Evolutionary conservation across 2,113 vertebrate species (phyloP).

Genomic region (Xiphophorus maculatus): DNA sequence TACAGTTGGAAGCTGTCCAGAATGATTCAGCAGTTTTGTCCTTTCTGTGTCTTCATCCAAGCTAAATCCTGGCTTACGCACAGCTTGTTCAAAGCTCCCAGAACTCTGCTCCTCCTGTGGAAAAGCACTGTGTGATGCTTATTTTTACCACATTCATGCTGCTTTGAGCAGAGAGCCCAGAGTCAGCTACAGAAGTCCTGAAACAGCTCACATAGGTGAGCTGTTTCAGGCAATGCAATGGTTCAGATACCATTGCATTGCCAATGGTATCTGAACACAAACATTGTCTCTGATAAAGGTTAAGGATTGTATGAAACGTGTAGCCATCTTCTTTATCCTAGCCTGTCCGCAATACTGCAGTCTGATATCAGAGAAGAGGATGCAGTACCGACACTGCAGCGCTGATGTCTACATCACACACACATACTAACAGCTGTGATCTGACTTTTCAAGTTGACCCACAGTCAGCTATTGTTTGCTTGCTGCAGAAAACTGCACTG

Average conservation of each 20-base stretch:
- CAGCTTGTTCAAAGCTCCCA: constrained; percentile 28
- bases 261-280: background rate
- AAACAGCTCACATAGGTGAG: background rate
- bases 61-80: constrained; percentile 35
- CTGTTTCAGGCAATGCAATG: too few species aligned
- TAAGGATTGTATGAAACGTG: background rate
- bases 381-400: constrained; percentile 23
- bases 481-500: constrained; percentile 64
- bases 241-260: too few species aligned
- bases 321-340: background rate
- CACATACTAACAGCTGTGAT: constrained; percentile 5
- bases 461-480: constrained; percentile 26
- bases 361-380: background rate
- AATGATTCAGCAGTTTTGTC: constrained; percentile 68
- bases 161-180: constrained; percentile 13
- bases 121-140: constrained; percentile 39
- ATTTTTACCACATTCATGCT: constrained; percentile 33
- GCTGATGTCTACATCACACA: constrained; percentile 21
- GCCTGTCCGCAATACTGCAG: background rate
- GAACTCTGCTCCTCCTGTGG: constrained; percentile 21
- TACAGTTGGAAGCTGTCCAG: constrained; percentile 46
- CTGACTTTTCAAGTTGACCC: constrained; percentile 15
- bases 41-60: constrained; percentile 22
- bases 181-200: constrained; percentile 16
- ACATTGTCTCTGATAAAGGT: constrained; percentile 7